Percentiles rank a stretch among this genome's conserved stretches.
These are phyloP conservation scores for Leucoma salicis DNA, from an alignment of 2,888 invertebrate genomes.

Conservation along the genomic window DNA sequence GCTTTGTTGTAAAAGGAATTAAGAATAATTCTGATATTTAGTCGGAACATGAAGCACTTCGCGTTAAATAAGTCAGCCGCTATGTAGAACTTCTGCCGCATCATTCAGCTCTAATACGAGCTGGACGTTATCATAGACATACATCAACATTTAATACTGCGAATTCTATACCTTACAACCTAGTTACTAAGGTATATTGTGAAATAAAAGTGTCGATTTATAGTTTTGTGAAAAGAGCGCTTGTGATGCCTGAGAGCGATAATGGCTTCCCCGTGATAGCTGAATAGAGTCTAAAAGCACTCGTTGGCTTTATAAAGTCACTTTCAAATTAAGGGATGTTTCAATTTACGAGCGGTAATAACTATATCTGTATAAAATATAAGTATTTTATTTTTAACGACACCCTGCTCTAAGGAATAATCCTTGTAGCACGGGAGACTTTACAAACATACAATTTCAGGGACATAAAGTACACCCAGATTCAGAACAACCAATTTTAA, in stretches of 20 bases:
- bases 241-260: slow-evolving; percentile 37
- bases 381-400: too few species aligned
- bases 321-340: slow-evolving; percentile 42
- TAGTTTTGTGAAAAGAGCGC: slow-evolving; percentile 26
- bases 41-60: slow-evolving; percentile 23
- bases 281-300: slow-evolving; percentile 48
- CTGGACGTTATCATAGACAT: slow-evolving; percentile 37
- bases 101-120: slow-evolving; percentile 41
- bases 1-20: too few species aligned
- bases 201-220: slow-evolving; percentile 13
- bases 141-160: slow-evolving; percentile 22
- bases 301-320: slow-evolving; percentile 40
- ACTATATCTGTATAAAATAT: too few species aligned
- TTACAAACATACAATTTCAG: too few species aligned
- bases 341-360: slow-evolving; percentile 20
- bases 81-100: slow-evolving; percentile 51
- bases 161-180: slow-evolving; percentile 32
- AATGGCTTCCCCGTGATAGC: slow-evolving; percentile 60
- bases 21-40: slow-evolving; percentile 19
- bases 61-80: slow-evolving; percentile 35
- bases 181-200: slow-evolving; percentile 30
- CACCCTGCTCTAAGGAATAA: too few species aligned
- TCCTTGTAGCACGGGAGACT: too few species aligned
- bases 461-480: too few species aligned
- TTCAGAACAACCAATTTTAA: too few species aligned